Evolutionary conservation across 53 echinoderm and acorn worm genomes (phyloP).

Genomic region (Echinarachnius parma): DNA sequence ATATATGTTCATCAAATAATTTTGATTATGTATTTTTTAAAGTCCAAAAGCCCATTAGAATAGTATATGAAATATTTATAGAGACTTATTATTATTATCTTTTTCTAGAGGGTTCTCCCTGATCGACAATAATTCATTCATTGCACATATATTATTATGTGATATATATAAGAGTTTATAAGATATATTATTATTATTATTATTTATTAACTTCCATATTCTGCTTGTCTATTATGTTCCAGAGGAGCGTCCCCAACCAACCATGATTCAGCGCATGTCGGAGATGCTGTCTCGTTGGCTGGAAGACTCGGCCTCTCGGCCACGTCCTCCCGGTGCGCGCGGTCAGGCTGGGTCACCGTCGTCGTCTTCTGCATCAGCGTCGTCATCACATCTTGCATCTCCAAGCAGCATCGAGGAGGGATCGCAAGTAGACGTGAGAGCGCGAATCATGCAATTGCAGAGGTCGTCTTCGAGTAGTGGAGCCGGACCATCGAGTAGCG

Average conservation of each 20-base stretch:
- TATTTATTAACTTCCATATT: not conserved
- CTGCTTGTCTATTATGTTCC: too few species aligned
- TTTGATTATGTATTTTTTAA: not conserved
- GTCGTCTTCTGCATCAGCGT: not conserved
- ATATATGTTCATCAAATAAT: not conserved
- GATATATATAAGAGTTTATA: not conserved
- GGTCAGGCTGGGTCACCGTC: slow-evolving; percentile 4
- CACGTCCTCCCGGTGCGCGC: slow-evolving; percentile 7
- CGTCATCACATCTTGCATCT: too few species aligned
- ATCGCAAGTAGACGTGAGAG: too few species aligned
- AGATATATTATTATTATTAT: not conserved
- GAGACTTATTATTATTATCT: too few species aligned
- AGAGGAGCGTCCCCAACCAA: slow-evolving; percentile 60
- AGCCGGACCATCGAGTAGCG: not conserved
- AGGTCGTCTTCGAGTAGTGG: not conserved
- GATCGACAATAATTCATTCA: too few species aligned
- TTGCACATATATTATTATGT: too few species aligned
- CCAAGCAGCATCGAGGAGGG: not conserved
- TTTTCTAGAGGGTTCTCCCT: too few species aligned
- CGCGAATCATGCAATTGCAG: not conserved
- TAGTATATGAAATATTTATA: too few species aligned
- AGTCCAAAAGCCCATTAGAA: too few species aligned
- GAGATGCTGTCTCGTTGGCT: slow-evolving; percentile 97
- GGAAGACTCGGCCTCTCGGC: slow-evolving; percentile 78
- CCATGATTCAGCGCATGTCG: slow-evolving; percentile 92